A percentile compares a stretch with the other conserved stretches of the same genome.
These are phyloP conservation scores for Pterocles burchelli DNA, from an alignment of 2,113 vertebrate genomes.

Conservation along the genomic window DNA sequence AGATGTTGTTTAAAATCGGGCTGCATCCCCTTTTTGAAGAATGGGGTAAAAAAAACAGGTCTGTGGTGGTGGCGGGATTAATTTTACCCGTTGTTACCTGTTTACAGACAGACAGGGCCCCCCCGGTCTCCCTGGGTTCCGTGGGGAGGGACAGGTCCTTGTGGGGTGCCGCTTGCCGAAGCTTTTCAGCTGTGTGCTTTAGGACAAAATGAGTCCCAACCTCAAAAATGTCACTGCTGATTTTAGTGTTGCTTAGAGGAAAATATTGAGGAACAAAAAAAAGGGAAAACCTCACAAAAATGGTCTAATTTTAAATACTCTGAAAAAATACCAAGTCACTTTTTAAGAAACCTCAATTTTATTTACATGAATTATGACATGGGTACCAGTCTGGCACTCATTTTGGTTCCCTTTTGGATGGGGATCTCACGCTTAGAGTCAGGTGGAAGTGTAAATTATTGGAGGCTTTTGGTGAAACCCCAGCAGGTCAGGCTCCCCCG, in stretches of 20 bases:
- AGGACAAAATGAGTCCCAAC: neutral
- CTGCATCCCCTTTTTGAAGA: neutral
- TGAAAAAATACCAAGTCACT: neutral
- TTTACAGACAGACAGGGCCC: accelerated
- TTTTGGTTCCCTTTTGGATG: neutral
- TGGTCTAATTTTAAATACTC: neutral
- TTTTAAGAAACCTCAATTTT: neutral
- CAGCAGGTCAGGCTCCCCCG: neutral
- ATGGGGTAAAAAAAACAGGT: neutral
- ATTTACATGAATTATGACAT: neutral
- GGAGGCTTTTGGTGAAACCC: neutral
- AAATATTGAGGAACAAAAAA: neutral
- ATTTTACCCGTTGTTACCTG: neutral
- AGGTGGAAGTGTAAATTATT: neutral
- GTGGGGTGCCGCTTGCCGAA: neutral
- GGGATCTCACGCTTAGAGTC: neutral
- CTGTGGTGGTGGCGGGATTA: neutral
- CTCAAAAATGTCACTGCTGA: neutral
- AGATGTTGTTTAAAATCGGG: neutral
- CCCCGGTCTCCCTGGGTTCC: neutral
- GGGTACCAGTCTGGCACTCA: accelerated
- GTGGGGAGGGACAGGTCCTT: neutral
- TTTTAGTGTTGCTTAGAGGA: neutral
- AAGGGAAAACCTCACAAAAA: neutral
- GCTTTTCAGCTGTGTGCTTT: neutral